phyloP scores from a whole-genome alignment of 1,140 invertebrate species.

The Leguminivora glycinivorella region DNA sequence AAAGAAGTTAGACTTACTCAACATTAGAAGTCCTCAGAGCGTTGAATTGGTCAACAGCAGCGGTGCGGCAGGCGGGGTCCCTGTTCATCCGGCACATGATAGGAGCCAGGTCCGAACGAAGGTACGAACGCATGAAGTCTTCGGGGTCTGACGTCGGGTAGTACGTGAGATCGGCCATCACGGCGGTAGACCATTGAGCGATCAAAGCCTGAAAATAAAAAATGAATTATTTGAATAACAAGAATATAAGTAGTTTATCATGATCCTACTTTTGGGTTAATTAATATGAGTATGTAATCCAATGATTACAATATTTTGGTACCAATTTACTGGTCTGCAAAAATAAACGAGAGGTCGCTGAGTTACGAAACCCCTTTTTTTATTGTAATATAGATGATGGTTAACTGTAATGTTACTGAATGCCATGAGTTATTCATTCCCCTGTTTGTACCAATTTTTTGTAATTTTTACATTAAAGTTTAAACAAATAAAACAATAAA shows the following conservation, averaged over 20 bases:
- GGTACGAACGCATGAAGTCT: constrained; percentile 59
- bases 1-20: constrained; percentile 49
- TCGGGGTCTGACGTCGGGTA: constrained; percentile 41
- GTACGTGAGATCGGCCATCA: constrained; percentile 53
- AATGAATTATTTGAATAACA: neutral
- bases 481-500: too few relatives aligned
- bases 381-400: too few relatives aligned
- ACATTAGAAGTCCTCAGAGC: constrained; percentile 34
- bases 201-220: neutral
- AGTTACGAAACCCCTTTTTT: too few relatives aligned
- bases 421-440: too few relatives aligned
- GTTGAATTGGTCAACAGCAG: constrained; percentile 48
- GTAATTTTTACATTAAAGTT: too few relatives aligned
- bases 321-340: too few relatives aligned
- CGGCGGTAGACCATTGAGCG: constrained; percentile 44
- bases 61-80: constrained; percentile 38
- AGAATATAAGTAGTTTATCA: neutral
- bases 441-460: too few relatives aligned
- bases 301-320: too few relatives aligned
- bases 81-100: constrained; percentile 54
- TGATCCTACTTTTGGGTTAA: too few relatives aligned
- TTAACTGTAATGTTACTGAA: too few relatives aligned
- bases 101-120: constrained; percentile 62
- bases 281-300: too few relatives aligned
- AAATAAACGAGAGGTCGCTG: too few relatives aligned